Base-by-base conservation (phyloP, 2,113 vertebrate species). In the Albula glossodonta region DNA sequence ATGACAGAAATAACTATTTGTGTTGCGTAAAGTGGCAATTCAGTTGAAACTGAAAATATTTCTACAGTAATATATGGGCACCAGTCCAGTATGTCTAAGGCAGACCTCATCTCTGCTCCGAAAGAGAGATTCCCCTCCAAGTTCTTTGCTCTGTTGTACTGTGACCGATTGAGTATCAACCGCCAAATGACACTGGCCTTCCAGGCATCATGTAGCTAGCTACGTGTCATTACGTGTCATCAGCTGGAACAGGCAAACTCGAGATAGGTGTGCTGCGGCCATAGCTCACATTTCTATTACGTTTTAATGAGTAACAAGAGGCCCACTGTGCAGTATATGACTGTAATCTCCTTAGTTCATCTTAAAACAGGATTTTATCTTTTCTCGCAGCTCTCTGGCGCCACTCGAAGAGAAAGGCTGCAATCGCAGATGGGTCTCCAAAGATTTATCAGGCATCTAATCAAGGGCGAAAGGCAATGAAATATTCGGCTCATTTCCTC, bases 301-400 rank as follows among this genome's bases (percentile, higher is more conserved):
- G 52, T 85, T 84, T 86, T 86, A 87, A 87, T 86, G 77, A 85
- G 86, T 82, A 86, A 78, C 80, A 70, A 81, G 66, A 84, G 70
- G 49, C 57, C 70, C 49, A 86, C 12, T 77, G 51, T 80, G 53
- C 81, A 88, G 86, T 86, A 63, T 88, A 90, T 92, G 90, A 89
- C 89, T 88, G 89, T 89, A 85, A 92, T 93, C 92, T 90, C 83
- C 84, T 15, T 80, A 87, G 87, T 84, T 83, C 90, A 91, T 90
- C 88, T 91, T 85, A 88, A 70, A 56, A 89, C 83, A 91, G 89
- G 91, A 90, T 87, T 87, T 85, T 89, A 91, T 90, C 89, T 89
- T 90, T 41, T 41, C 93, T 86, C 89, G 94, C 89, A 91, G 97
- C 97, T 97, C 97, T 95, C 95, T 96, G 96, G 97, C 97, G 96